A percentile compares a stretch with the other conserved stretches of the same genome.
Evolutionary conservation across 1,140 invertebrate species (phyloP).

Genomic region (Atta texana): DNA sequence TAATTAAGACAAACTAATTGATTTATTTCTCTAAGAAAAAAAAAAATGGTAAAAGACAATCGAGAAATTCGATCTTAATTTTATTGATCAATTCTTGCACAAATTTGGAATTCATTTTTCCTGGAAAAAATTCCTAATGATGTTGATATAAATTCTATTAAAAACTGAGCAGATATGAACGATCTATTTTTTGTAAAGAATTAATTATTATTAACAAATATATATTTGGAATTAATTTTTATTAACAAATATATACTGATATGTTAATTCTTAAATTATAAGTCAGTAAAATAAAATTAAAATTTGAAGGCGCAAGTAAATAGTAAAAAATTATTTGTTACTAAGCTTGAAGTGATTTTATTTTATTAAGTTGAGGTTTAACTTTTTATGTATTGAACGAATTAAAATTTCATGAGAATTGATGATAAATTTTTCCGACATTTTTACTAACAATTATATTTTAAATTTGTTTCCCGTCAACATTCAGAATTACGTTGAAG

Average conservation of each 20-base stretch:
- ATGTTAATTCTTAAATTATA: background rate
- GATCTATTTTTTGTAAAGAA: background rate
- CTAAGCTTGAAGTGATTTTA: background rate
- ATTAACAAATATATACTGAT: background rate
- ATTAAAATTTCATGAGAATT: background rate
- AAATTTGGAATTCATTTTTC: background rate
- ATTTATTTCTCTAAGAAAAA: slow-evolving; percentile 2
- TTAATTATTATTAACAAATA: background rate
- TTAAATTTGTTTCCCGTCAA: background rate
- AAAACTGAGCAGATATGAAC: background rate
- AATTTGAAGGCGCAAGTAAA: background rate
- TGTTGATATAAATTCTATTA: background rate
- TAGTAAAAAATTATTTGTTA: slow-evolving; percentile 8
- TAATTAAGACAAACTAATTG: background rate
- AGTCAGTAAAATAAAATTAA: background rate
- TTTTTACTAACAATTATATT: background rate
- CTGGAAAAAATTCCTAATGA: background rate
- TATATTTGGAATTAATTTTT: background rate
- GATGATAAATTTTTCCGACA: background rate
- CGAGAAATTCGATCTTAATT: background rate
- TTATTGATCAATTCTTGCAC: background rate
- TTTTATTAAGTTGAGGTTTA: background rate
- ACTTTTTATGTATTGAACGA: background rate
- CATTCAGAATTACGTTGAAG: too few species aligned
- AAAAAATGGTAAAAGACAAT: too few species aligned